A percentile compares a stretch with the other conserved stretches of the same genome.
Conservation (phyloP, 1,140 invertebrate genomes). For the Lysiphlebus fabarum region DNA sequence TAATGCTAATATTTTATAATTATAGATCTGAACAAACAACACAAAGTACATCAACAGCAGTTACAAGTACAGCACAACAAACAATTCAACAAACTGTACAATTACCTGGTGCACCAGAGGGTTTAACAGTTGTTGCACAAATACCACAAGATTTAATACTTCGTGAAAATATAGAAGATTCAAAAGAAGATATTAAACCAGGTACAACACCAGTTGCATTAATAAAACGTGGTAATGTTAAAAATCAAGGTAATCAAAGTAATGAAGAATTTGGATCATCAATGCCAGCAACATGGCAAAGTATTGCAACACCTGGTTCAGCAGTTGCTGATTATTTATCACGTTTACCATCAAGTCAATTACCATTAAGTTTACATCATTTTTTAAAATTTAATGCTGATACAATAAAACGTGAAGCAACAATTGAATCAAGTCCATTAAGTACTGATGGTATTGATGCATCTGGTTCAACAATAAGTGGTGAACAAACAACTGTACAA, state of each 20-base stretch:
- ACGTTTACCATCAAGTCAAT: conserved; percentile 61
- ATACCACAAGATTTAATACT: conserved; percentile 66
- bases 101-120: conserved; percentile 56
- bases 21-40: conserved; percentile 52
- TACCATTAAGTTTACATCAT: conserved; percentile 57
- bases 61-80: conserved; percentile 48
- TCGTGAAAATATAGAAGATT: conserved; percentile 55
- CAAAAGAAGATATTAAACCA: conserved; percentile 53
- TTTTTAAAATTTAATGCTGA: conserved; percentile 62
- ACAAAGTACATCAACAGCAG: conserved; percentile 49
- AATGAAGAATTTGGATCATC: conserved; percentile 47
- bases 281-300: conserved; percentile 65
- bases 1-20: not conserved
- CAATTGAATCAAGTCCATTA: conserved; percentile 56
- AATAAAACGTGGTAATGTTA: conserved; percentile 56
- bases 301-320: conserved; percentile 65
- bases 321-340: conserved; percentile 79
- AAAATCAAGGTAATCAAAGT: conserved; percentile 44
- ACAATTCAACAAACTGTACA: conserved; percentile 52
- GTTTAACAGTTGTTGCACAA: conserved; percentile 64
- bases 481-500: conserved; percentile 50
- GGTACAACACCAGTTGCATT: conserved; percentile 55
- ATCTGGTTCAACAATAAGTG: conserved; percentile 42
- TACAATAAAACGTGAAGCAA: conserved; percentile 56
- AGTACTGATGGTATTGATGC: conserved; percentile 48